Evolutionary conservation across 2,888 invertebrate species (phyloP).

Genomic region (Harpalus rubripes): DNA sequence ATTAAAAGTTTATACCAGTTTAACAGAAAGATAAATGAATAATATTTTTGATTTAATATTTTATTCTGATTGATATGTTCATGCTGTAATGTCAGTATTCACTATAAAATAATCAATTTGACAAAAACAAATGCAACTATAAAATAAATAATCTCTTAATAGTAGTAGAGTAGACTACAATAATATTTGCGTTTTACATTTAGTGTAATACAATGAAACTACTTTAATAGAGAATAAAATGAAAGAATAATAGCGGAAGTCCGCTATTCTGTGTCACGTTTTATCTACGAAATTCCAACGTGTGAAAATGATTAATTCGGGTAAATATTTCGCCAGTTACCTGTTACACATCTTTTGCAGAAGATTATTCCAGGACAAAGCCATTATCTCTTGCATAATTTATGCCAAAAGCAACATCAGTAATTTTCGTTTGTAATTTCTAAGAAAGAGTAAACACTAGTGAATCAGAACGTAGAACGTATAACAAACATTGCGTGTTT

Average conservation of each 20-base stretch:
- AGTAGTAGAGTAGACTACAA: no score
- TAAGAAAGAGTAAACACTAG: slow-evolving; percentile 53
- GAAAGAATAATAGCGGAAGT: not conserved
- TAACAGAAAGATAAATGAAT: no score
- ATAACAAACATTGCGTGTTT: slow-evolving; percentile 60
- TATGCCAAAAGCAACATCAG: slow-evolving; percentile 37
- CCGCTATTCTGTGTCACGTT: not conserved
- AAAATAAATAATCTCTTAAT: no score
- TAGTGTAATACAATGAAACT: no score
- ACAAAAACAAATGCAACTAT: no score
- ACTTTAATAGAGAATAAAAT: not conserved
- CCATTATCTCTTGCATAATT: slow-evolving; percentile 36
- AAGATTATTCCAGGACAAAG: slow-evolving; percentile 22
- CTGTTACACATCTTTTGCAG: slow-evolving; percentile 40
- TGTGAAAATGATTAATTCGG: slow-evolving; percentile 29
- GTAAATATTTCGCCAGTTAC: slow-evolving; percentile 27
- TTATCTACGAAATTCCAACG: not conserved
- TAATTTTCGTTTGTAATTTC: slow-evolving; percentile 57
- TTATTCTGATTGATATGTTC: no score
- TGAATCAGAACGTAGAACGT: slow-evolving; percentile 51
- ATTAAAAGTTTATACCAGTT: no score
- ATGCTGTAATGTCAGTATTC: no score
- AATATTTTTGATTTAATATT: no score
- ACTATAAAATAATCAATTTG: no score
- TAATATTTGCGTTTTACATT: not conserved